A percentile compares a stretch with the other conserved stretches of the same genome.
Conservation (phyloP, 2,888 invertebrate genomes). For the Orthosia incerta region DNA sequence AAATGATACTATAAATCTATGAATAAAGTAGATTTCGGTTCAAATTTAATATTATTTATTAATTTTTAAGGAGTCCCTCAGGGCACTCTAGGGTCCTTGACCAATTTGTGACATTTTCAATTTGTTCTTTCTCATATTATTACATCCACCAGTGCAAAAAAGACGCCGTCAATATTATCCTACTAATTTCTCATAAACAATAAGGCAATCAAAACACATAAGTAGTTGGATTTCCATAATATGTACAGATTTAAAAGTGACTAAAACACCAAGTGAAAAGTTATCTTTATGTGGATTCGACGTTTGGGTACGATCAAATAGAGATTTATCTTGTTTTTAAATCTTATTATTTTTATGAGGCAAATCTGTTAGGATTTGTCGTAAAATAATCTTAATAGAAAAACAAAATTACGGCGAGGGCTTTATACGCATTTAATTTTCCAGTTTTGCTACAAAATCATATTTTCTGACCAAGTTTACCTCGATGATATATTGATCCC, state of each 20-base stretch:
- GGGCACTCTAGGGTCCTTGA: not conserved
- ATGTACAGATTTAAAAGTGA: not conserved
- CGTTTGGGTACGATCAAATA: not conserved
- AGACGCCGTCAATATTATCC: not conserved
- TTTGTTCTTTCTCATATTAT: slow-evolving; percentile 8
- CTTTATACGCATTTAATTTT: not conserved
- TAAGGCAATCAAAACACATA: not conserved
- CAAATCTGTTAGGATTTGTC: not conserved
- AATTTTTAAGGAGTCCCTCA: slow-evolving; percentile 4
- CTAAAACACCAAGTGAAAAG: not conserved
- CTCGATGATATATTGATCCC: slow-evolving; percentile 1
- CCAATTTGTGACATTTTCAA: slow-evolving; percentile 34
- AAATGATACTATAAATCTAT: no score
- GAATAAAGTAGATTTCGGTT: not conserved
- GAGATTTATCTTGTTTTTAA: not conserved
- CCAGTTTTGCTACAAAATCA: not conserved
- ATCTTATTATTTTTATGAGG: not conserved
- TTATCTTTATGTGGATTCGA: slow-evolving; percentile 9
- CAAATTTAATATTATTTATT: slow-evolving; percentile 1
- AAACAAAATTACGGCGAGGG: not conserved
- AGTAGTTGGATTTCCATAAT: not conserved
- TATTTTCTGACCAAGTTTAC: not conserved
- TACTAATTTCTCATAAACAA: not conserved
- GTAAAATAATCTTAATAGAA: not conserved
- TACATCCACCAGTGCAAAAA: slow-evolving; percentile 12